Conservation (phyloP, 2,888 invertebrate genomes). For the Minunthozetes semirufus region DNA sequence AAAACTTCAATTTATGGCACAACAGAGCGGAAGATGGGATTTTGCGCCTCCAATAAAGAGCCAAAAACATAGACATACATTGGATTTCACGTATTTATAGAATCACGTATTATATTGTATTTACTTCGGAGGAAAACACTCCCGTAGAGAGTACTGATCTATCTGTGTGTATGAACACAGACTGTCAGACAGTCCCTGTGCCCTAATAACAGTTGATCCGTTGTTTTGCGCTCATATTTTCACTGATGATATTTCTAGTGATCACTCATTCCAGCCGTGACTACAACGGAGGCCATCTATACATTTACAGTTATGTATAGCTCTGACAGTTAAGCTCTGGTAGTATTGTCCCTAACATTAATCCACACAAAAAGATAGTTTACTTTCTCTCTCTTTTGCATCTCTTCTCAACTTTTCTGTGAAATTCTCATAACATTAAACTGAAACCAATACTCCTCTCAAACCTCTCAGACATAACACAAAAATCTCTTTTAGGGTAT, state of each 20-base stretch:
- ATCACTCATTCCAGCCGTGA: background rate
- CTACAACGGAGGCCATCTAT: background rate
- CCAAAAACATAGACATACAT: background rate
- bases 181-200: background rate
- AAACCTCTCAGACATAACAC: too few relatives aligned
- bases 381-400: too few relatives aligned
- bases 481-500: too few relatives aligned
- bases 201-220: slow-evolving; percentile 9
- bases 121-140: background rate
- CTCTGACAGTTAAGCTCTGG: background rate
- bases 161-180: background rate
- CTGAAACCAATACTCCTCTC: too few relatives aligned
- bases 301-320: background rate
- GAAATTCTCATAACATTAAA: background rate
- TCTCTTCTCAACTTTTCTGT: background rate
- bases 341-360: background rate
- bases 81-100: background rate
- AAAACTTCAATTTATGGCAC: background rate
- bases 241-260: slow-evolving; percentile 2
- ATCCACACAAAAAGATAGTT: too few relatives aligned
- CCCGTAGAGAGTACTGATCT: background rate
- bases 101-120: slow-evolving; percentile 10
- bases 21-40: background rate
- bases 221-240: background rate
- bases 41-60: slow-evolving; percentile 1